Percentiles rank a stretch among this genome's conserved stretches.
Conservation (phyloP, 2,113 vertebrate species). For the Brachyistius frenatus region DNA sequence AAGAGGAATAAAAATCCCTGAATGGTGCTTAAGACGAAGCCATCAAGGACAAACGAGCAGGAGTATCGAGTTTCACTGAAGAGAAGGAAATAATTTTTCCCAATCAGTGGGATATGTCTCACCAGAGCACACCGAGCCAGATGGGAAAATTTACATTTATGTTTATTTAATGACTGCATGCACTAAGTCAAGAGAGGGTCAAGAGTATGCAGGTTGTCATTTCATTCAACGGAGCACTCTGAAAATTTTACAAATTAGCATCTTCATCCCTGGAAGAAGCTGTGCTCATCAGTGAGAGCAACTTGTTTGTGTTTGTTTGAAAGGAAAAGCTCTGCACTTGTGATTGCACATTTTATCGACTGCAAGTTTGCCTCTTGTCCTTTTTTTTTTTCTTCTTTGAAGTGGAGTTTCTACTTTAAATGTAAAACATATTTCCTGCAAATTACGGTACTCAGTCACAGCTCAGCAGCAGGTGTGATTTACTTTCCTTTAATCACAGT, state of each 20-base stretch:
- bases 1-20: no score
- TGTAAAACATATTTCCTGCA: neutral
- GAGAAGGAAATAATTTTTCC: no score
- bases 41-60: no score
- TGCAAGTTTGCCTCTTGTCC: neutral
- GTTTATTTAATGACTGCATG: neutral
- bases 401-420: neutral
- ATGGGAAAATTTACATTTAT: neutral
- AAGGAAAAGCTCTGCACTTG: neutral
- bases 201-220: slow-evolving; percentile 7
- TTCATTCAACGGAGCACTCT: neutral
- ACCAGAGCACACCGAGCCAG: neutral
- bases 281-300: neutral
- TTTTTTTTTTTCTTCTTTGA: no score
- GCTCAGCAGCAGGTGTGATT: slow-evolving; percentile 1
- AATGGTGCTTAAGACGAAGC: neutral
- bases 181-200: slow-evolving; percentile 3
- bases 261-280: neutral
- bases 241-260: neutral
- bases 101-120: neutral
- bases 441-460: neutral
- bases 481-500: slow-evolving; percentile 6
- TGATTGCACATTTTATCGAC: neutral
- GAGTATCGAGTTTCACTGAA: neutral
- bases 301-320: neutral